phyloP scores from a whole-genome alignment of 2,113 vertebrate species.

The Piaya cayana region DNA sequence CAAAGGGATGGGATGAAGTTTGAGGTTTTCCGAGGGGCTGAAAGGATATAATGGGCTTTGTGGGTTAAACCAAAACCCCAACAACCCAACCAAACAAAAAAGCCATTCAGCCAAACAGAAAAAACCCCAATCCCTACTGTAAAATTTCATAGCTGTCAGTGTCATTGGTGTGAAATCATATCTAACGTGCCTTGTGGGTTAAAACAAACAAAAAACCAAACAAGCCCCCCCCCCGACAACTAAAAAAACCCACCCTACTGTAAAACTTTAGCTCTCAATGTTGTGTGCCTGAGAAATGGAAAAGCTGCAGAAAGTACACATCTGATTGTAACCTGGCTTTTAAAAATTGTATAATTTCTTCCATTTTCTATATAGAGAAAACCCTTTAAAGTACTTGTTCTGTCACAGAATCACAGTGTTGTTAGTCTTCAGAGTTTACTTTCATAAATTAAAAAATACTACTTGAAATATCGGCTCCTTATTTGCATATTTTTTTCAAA shows the following conservation, averaged over 20 bases:
- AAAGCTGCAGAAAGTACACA: neutral
- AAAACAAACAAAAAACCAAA: neutral
- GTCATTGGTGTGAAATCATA: neutral
- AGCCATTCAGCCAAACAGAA: too few species aligned
- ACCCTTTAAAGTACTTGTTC: neutral
- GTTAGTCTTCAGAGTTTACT: slow-evolving; percentile 29
- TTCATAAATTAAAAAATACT: slow-evolving; percentile 33
- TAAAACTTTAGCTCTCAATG: neutral
- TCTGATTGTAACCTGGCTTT: too few species aligned
- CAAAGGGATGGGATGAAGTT: neutral
- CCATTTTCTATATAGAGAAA: neutral
- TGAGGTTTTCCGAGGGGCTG: neutral
- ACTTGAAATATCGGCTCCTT: neutral
- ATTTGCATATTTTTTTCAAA: neutral
- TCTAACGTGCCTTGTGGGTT: neutral
- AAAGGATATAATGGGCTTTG: neutral
- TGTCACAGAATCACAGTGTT: neutral
- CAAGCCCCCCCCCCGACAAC: too few species aligned
- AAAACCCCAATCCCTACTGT: neutral
- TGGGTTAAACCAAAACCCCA: neutral
- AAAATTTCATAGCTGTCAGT: neutral
- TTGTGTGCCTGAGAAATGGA: neutral
- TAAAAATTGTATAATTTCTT: too few species aligned
- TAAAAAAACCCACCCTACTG: too few species aligned
- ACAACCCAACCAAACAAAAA: neutral